Percentiles rank a stretch among this genome's conserved stretches.
phyloP scores from a whole-genome alignment of 2,797 vertebrate genomes.

The Urosaurus nigricauda region DNA sequence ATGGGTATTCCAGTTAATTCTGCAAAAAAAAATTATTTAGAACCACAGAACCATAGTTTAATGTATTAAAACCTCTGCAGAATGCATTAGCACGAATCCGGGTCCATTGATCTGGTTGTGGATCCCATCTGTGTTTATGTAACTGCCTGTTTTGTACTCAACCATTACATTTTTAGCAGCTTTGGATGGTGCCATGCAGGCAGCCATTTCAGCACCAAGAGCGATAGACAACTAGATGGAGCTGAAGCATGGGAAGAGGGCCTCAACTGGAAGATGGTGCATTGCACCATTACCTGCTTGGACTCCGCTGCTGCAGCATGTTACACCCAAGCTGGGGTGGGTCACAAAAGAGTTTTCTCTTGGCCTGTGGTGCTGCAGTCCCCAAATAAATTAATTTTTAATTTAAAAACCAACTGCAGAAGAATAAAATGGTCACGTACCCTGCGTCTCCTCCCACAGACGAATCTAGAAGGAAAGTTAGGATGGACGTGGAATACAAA shows the following conservation, averaged over 20 bases:
- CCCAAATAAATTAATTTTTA: background rate
- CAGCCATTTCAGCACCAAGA: background rate
- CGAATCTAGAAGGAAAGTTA: background rate
- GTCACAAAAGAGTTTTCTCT: background rate
- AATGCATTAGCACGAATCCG: background rate
- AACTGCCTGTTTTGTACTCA: background rate
- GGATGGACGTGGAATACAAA: too few relatives aligned
- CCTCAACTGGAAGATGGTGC: slow-evolving; percentile 5
- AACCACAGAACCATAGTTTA: background rate
- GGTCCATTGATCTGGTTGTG: background rate
- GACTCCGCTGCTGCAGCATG: background rate
- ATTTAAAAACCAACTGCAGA: too few relatives aligned
- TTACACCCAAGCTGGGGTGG: background rate
- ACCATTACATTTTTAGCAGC: background rate
- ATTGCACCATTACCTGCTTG: slow-evolving; percentile 29
- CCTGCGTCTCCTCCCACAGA: too few relatives aligned
- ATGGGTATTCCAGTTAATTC: background rate
- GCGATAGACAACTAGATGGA: slow-evolving; percentile 12
- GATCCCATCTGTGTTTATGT: background rate
- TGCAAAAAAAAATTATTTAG: background rate
- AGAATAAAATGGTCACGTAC: too few relatives aligned
- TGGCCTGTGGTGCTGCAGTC: background rate
- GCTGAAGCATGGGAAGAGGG: background rate
- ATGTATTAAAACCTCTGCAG: background rate
- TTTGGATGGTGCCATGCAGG: background rate